Percentiles rank a stretch among this genome's conserved stretches.
Evolutionary conservation across 2,888 invertebrate species (phyloP).

Genomic region (Zhuqinia jingwanae): DNA sequence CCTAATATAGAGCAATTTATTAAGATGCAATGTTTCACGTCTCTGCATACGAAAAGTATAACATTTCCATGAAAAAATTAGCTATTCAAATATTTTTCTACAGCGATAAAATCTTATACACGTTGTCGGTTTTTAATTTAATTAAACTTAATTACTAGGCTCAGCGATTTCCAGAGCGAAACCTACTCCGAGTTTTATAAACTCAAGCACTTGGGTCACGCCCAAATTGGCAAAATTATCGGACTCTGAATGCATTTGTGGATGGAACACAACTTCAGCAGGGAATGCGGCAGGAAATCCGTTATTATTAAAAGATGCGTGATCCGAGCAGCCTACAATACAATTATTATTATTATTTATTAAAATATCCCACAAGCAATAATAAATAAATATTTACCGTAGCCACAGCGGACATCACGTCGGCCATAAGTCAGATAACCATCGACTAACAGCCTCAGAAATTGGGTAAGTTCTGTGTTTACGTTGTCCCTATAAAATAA

Average conservation of each 20-base stretch:
- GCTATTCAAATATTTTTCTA: too few relatives aligned
- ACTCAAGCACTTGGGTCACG: constrained; percentile 51
- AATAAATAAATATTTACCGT: background rate
- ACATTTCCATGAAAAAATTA: too few relatives aligned
- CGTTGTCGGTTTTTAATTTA: too few relatives aligned
- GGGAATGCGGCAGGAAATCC: constrained; percentile 63
- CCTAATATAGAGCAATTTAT: too few relatives aligned
- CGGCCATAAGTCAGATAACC: constrained; percentile 42
- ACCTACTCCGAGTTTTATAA: constrained; percentile 57
- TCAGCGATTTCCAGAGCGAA: constrained; percentile 66
- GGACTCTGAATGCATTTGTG: too few relatives aligned
- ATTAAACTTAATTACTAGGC: constrained; percentile 48
- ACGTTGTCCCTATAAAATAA: too few relatives aligned
- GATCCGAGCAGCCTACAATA: constrained; percentile 57
- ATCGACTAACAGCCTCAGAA: constrained; percentile 55
- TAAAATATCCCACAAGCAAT: too few relatives aligned
- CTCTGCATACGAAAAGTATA: too few relatives aligned
- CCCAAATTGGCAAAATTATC: background rate
- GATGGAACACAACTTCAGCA: constrained; percentile 35
- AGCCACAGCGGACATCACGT: constrained; percentile 31
- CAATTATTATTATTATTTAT: too few relatives aligned
- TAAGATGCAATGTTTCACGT: too few relatives aligned
- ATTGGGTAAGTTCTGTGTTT: constrained; percentile 40
- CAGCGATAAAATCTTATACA: too few relatives aligned
- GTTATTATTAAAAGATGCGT: constrained; percentile 52